A percentile compares a stretch with the other conserved stretches of the same genome.
These are phyloP conservation scores for Oxygymnocypris stewartii DNA, from an alignment of 2,113 vertebrate species.

Conservation along the genomic window DNA sequence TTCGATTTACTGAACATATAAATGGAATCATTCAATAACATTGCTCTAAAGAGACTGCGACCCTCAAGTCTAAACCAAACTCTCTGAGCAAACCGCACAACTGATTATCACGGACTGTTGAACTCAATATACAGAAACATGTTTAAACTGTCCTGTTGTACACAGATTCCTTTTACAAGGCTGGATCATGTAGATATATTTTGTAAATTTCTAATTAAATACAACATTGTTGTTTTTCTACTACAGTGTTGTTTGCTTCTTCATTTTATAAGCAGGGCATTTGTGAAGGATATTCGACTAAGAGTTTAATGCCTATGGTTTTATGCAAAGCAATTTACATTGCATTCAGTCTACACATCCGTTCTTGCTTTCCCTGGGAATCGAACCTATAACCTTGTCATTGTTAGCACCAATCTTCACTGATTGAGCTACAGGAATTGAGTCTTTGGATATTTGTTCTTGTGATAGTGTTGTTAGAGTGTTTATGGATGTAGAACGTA, in stretches of 20 bases:
- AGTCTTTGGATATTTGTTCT: neutral
- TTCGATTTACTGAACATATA: slow-evolving; percentile 8
- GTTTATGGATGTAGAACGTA: slow-evolving; percentile 70
- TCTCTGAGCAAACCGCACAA: neutral
- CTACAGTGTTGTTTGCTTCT: slow-evolving; percentile 52
- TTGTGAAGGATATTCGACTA: neutral
- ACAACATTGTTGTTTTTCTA: slow-evolving; percentile 79
- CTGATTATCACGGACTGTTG: slow-evolving; percentile 25
- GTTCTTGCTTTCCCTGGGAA: no score
- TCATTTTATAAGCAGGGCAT: neutral
- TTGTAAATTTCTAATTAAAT: slow-evolving; percentile 87
- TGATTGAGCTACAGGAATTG: neutral
- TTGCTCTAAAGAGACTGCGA: neutral
- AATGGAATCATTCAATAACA: neutral
- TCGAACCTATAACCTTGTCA: neutral
- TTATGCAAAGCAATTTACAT: no score
- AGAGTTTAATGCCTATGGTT: neutral
- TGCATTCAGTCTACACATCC: no score
- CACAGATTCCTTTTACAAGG: slow-evolving; percentile 52
- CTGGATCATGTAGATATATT: slow-evolving; percentile 89
- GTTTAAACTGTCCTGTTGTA: slow-evolving; percentile 43
- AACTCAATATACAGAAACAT: slow-evolving; percentile 30
- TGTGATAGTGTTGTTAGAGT: slow-evolving; percentile 47
- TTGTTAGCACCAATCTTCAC: neutral
- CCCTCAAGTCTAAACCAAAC: neutral